These are phyloP conservation scores for Heliconius nattereri DNA, from an alignment of 1,140 invertebrate genomes.

Conservation along the genomic window DNA sequence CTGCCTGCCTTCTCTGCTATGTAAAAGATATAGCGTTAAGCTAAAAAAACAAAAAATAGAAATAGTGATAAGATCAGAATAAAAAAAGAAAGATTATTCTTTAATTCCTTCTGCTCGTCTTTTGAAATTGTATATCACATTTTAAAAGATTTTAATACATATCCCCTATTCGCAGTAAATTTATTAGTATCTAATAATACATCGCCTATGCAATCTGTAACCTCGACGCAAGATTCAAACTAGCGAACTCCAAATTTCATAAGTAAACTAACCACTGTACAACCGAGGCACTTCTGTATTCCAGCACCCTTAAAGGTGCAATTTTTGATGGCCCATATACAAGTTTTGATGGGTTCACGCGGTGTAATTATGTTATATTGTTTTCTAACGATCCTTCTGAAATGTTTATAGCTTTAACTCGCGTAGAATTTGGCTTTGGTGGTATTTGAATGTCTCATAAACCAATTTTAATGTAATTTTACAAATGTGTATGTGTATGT, in stretches of 20 bases:
- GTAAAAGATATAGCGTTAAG: too few species aligned
- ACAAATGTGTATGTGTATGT: neutral
- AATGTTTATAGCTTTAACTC: conserved; percentile 10
- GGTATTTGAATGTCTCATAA: conserved; percentile 9
- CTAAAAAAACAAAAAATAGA: too few species aligned
- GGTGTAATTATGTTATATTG: conserved; percentile 14
- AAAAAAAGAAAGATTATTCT: too few species aligned
- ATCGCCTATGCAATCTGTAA: too few species aligned
- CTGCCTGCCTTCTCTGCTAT: too few species aligned
- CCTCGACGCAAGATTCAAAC: neutral
- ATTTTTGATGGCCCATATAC: conserved; percentile 9
- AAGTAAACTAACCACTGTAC: neutral
- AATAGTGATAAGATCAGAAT: too few species aligned
- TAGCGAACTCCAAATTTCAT: neutral
- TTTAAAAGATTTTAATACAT: too few species aligned
- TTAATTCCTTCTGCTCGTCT: too few species aligned
- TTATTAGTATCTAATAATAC: too few species aligned
- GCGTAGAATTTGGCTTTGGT: conserved; percentile 8
- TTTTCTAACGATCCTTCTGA: conserved; percentile 10
- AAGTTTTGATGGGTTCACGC: conserved; percentile 8
- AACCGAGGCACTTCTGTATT: neutral
- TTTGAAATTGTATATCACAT: too few species aligned
- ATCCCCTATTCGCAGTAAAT: too few species aligned
- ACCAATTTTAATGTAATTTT: conserved; percentile 4
- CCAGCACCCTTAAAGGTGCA: neutral